These are phyloP conservation scores for Cygnus atratus DNA, from an alignment of 2,113 vertebrate species.

Conservation along the genomic window DNA sequence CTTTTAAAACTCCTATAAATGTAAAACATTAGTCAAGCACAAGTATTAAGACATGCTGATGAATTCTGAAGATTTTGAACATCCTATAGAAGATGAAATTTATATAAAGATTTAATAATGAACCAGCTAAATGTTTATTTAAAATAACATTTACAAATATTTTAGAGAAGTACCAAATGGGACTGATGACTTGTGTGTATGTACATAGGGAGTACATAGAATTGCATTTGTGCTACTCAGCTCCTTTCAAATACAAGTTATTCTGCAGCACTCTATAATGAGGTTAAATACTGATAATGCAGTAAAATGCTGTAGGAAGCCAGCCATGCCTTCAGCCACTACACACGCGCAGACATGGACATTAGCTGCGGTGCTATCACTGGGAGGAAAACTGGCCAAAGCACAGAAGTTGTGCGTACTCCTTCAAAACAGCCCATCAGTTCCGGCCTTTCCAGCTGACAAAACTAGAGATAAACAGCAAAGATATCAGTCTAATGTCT, in stretches of 20 bases:
- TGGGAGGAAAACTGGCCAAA: background rate
- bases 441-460: background rate
- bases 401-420: background rate
- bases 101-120: conserved; percentile 74
- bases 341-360: background rate
- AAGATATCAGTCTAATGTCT: background rate
- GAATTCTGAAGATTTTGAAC: conserved; percentile 76
- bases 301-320: background rate
- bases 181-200: conserved; percentile 52
- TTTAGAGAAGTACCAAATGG: conserved; percentile 62
- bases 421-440: background rate
- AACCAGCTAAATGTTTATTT: conserved; percentile 75
- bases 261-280: background rate
- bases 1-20: conserved; percentile 85
- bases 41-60: conserved; percentile 79
- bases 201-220: conserved; percentile 12
- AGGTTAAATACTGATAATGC: conserved; percentile 10
- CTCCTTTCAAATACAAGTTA: conserved; percentile 18
- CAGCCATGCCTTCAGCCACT: conserved; percentile 15
- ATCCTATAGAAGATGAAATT: conserved; percentile 68
- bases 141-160: conserved; percentile 81
- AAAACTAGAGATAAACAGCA: background rate
- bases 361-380: background rate
- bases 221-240: conserved; percentile 21
- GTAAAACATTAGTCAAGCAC: conserved; percentile 80